Conservation (phyloP, 2,113 vertebrate genomes). For the Felis chaus region DNA sequence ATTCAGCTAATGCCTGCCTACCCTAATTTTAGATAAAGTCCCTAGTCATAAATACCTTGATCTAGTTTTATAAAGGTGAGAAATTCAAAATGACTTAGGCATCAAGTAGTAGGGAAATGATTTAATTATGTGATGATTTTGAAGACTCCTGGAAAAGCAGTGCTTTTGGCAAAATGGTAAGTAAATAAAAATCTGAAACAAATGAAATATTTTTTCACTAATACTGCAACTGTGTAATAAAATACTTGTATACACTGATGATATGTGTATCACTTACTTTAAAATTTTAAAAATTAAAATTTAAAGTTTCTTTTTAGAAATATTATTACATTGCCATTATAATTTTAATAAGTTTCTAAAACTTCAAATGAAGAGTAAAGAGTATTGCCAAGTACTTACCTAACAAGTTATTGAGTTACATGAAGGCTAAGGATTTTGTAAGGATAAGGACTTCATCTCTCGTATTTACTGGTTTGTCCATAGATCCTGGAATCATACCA, state of each 20-base stretch:
- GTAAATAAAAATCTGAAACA: background rate
- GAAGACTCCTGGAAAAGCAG: background rate
- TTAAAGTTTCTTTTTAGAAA: background rate
- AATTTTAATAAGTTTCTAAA: background rate
- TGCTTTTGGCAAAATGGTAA: background rate
- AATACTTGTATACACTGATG: background rate
- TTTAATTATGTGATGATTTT: constrained; percentile 8
- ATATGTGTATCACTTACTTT: background rate
- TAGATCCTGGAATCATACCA: background rate
- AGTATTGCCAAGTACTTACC: background rate
- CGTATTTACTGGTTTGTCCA: background rate
- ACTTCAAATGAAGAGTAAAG: background rate
- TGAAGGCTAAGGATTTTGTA: background rate
- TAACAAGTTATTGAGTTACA: background rate
- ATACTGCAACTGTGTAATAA: background rate
- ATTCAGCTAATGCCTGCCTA: background rate
- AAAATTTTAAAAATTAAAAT: background rate
- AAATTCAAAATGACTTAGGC: background rate
- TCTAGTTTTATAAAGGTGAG: background rate
- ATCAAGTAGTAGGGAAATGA: background rate
- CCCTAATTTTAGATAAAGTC: background rate
- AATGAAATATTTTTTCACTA: background rate
- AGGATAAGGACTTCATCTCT: background rate
- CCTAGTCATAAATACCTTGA: background rate
- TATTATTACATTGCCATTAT: background rate